Evolutionary conservation across 2,797 vertebrate genomes (phyloP), one percentile per base, ranked within the genome.

Genomic region (Graptemys geographica): DNA sequence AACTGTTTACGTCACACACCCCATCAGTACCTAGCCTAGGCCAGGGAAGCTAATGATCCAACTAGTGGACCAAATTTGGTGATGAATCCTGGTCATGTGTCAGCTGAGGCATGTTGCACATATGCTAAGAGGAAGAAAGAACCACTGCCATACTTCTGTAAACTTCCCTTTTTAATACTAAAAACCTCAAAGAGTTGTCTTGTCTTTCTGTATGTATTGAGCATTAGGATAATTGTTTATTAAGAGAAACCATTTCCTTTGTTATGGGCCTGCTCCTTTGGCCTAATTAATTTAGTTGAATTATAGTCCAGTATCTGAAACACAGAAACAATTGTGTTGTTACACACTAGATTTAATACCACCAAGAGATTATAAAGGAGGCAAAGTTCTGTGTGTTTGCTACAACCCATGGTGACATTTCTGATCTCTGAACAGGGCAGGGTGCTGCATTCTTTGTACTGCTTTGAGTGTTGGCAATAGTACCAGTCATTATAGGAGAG

Each of bases 361-460:
- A 65, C 41, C 90, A 25, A 92, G 80, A 94, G 44, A 78, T 78
- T 27, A 49, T 78, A 78, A 93, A 96, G 89, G 86, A 96, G 88
- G 65, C 59, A 79, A 90, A 37, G 84, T 88, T 93, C 57, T 92
- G 83, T 81, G 80, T 94, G 90, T 90, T 76, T 88, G 89, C 84
- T 88, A 87, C 31, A 94, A 80, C 82, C 84, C 41, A 82, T 88
- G 49, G 84, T 94, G 82, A 91, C 84, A 33, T 51, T 95, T 37
- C 93, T 87, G 72, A 89, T 82, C 81, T 89, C 82, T 93, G 12
- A 93, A 92, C 33, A 95, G 94, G 94, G 96, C 85, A 93, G 96
- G 85, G 96, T 81, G 91, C 74, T 96, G 94, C 89, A 23, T 88
- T 90, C 80, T 87, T 88, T 90, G 89, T 96, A 83, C 56, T 95